These are phyloP conservation scores for Heliothis peltigera DNA, from an alignment of 2,888 invertebrate genomes.

Conservation along the genomic window DNA sequence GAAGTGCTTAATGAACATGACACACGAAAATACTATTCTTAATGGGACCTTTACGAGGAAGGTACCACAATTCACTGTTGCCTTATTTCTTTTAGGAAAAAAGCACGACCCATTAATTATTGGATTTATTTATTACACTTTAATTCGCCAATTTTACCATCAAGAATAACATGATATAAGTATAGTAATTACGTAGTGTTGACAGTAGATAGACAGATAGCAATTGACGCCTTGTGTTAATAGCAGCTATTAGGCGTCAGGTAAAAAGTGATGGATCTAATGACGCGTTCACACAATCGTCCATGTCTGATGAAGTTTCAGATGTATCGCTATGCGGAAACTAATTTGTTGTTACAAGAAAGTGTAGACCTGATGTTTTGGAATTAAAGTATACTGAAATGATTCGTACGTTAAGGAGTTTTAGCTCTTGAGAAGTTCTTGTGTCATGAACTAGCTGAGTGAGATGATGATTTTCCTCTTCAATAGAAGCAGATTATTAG, in stretches of 20 bases:
- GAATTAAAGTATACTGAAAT: not conserved
- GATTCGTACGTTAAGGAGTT: too few relatives aligned
- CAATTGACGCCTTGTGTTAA: conserved; percentile 25
- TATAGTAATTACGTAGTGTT: conserved; percentile 19
- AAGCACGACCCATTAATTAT: too few relatives aligned
- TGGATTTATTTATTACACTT: too few relatives aligned
- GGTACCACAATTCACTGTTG: too few relatives aligned
- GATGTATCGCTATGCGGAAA: not conserved
- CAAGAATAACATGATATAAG: not conserved
- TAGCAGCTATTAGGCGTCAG: conserved; percentile 21
- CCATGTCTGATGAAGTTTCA: conserved; percentile 14
- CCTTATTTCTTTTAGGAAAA: too few relatives aligned
- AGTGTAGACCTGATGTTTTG: not conserved
- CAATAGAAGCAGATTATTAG: too few relatives aligned
- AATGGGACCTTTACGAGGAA: too few relatives aligned
- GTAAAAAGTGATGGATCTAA: conserved; percentile 43
- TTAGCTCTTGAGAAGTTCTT: too few relatives aligned
- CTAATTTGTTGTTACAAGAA: not conserved
- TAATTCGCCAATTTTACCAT: not conserved
- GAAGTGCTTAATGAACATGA: too few relatives aligned
- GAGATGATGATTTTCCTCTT: too few relatives aligned
- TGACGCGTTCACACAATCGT: conserved; percentile 17
- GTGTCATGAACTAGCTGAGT: too few relatives aligned
- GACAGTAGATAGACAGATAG: conserved; percentile 21
- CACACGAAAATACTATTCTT: too few relatives aligned